Base-by-base conservation (phyloP, 2,888 invertebrate genomes). In the Ametastegia equiseti region DNA sequence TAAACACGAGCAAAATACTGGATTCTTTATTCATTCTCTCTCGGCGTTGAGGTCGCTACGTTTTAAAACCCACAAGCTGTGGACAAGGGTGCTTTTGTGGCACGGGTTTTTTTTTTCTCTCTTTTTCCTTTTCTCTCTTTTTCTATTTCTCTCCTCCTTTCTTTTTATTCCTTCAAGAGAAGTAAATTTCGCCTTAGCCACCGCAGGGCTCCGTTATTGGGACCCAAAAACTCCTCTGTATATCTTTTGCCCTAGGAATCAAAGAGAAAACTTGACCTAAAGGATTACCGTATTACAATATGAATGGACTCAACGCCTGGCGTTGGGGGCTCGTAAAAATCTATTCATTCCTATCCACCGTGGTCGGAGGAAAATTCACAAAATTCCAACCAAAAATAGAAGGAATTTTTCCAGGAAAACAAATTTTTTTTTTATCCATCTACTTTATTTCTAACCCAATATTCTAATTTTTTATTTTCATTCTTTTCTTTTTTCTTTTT, bases 31-130 rank as follows among this genome's bases (percentile, higher is more conserved):
- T 67, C 54, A 54, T 9, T n/a, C n/a, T n/a, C n/a, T n/a, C n/a
- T n/a, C n/a, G n/a, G n/a, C n/a, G n/a, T n/a, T n/a, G n/a, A n/a
- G 54, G 23, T 36, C 36, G 11, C 19, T 23, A 13, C 7, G 7
- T 67, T 63, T 33, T 39, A 2, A 0, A 65, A 23, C 13, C 19
- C n/a, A 67, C 65, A 54, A 7, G 7, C 11, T 19, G 19, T n/a
- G 36, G 7, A 63, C 33, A 63, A 63, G 15, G 33, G 65, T 39
- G 39, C 65, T 67, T 65, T 67, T 67, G 65, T 67, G n/a, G 65
- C n/a, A n/a, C n/a, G n/a, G n/a, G n/a, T n/a, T n/a, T n/a, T n/a
- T n/a, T n/a, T n/a, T n/a, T 39, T 7, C 39, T 54, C 19, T 67
- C 19, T 63, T 23, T 7, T 2, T 33, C 63, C 5, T 33, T 63